Evolutionary conservation across 2,113 vertebrate species (phyloP).

Genomic region (Melanotaenia duboulayi): DNA sequence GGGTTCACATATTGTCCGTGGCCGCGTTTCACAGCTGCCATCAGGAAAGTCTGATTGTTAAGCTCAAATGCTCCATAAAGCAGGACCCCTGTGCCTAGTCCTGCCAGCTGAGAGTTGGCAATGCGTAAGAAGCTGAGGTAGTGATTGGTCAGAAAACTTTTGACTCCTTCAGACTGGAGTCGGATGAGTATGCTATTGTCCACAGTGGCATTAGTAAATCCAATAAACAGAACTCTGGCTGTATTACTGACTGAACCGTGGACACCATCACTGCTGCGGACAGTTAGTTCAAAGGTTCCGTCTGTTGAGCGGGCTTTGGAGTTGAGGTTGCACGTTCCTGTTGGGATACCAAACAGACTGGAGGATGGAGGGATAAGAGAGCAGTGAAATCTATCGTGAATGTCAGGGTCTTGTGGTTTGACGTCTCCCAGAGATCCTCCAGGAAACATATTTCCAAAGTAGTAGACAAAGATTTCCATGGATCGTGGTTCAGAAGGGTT

Average conservation of each 20-base stretch:
- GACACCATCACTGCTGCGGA: conserved; percentile 90
- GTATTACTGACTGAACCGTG: conserved; percentile 89
- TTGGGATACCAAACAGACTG: conserved; percentile 89
- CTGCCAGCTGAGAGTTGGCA: conserved; percentile 90
- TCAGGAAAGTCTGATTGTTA: conserved; percentile 90
- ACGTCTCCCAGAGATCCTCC: conserved; percentile 92
- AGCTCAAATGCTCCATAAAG: conserved; percentile 90
- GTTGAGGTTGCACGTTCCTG: conserved; percentile 89
- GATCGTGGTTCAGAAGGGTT: conserved; percentile 94
- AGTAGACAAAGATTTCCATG: conserved; percentile 93
- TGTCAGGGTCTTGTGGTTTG: conserved; percentile 93
- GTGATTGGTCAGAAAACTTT: conserved; percentile 90
- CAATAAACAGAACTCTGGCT: conserved; percentile 87
- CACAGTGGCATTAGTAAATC: conserved; percentile 91
- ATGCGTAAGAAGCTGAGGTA: conserved; percentile 94
- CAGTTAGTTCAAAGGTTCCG: conserved; percentile 89
- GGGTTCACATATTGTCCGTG: conserved; percentile 91
- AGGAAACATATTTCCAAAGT: conserved; percentile 92
- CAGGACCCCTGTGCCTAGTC: conserved; percentile 90
- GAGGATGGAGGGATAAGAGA: conserved; percentile 89
- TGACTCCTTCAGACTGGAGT: conserved; percentile 82
- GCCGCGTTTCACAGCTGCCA: conserved; percentile 89
- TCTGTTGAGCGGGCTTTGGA: conserved; percentile 90
- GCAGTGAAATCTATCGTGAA: conserved; percentile 92
- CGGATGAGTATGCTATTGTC: conserved; percentile 95